Conservation (phyloP, 2,888 invertebrate species). For the Silvanus unidentatus region DNA sequence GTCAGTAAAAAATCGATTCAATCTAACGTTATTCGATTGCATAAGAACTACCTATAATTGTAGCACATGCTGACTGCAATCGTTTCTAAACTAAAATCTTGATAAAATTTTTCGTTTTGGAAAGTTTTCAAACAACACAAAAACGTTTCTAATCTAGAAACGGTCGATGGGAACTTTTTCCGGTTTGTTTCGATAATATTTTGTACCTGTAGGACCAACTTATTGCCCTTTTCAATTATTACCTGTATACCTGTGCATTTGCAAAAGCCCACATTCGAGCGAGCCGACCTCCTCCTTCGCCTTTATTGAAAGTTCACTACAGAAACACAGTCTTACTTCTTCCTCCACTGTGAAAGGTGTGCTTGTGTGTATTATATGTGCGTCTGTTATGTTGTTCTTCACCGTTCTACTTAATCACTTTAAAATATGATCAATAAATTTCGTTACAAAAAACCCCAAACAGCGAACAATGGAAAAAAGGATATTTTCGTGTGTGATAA, state of each 20-base stretch:
- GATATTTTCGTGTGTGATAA: constrained; percentile 15
- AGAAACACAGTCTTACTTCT: constrained; percentile 16
- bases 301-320: constrained; percentile 24
- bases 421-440: constrained; percentile 42
- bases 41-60: too few species aligned
- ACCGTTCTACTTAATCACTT: not conserved
- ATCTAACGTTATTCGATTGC: too few species aligned
- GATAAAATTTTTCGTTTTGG: too few species aligned
- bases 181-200: too few species aligned
- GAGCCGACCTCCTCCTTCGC: constrained; percentile 12
- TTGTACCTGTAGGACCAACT: not conserved
- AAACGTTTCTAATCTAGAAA: too few species aligned
- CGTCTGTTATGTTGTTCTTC: constrained; percentile 1
- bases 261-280: constrained; percentile 22
- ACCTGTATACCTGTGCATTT: constrained; percentile 24
- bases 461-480: constrained; percentile 2
- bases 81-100: too few species aligned
- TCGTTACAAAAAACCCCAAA: constrained; percentile 40
- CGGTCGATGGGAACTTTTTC: too few species aligned
- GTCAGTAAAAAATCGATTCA: too few species aligned
- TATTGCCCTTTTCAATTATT: not conserved
- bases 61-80: too few species aligned
- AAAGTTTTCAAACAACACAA: too few species aligned
- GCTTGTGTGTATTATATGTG: constrained; percentile 4
- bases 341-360: constrained; percentile 26